phyloP scores from a whole-genome alignment of 2,888 invertebrate genomes.

The Nasonia oneida region DNA sequence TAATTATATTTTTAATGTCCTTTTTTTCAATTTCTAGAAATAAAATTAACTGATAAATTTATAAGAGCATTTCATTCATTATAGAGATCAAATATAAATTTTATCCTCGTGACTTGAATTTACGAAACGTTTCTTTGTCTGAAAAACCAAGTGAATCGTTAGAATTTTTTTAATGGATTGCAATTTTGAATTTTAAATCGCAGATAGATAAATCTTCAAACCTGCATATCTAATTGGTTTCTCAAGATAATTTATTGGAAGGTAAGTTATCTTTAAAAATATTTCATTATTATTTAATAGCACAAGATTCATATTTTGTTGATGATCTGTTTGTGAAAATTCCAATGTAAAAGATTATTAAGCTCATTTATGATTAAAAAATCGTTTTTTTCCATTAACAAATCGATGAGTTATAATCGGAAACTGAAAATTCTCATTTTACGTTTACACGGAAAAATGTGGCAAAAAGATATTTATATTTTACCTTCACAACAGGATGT shows the following conservation, averaged over 20 bases:
- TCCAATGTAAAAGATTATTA: too few relatives aligned
- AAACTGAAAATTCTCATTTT: too few relatives aligned
- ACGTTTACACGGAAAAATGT: not conserved
- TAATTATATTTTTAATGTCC: not conserved
- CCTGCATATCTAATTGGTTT: too few relatives aligned
- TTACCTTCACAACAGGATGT: not conserved
- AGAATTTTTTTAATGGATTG: not conserved
- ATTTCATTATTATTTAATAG: too few relatives aligned
- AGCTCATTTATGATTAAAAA: too few relatives aligned
- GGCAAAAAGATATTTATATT: not conserved
- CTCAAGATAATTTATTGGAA: too few relatives aligned
- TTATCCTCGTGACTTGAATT: not conserved
- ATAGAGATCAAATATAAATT: constrained; percentile 7
- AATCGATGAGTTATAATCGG: too few relatives aligned
- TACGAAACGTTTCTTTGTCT: not conserved
- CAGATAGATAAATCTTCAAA: too few relatives aligned
- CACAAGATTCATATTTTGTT: too few relatives aligned
- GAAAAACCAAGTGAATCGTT: constrained; percentile 6
- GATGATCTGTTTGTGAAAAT: too few relatives aligned
- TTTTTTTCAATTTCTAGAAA: not conserved
- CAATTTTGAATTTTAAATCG: not conserved
- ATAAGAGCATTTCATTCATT: not conserved
- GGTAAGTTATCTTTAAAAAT: too few relatives aligned
- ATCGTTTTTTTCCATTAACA: not conserved
- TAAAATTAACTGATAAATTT: not conserved